A percentile compares a stretch with the other conserved stretches of the same genome.
These are phyloP conservation scores for Rotaria sp. DNA, from an alignment of 2,888 invertebrate species.

Conservation along the genomic window DNA sequence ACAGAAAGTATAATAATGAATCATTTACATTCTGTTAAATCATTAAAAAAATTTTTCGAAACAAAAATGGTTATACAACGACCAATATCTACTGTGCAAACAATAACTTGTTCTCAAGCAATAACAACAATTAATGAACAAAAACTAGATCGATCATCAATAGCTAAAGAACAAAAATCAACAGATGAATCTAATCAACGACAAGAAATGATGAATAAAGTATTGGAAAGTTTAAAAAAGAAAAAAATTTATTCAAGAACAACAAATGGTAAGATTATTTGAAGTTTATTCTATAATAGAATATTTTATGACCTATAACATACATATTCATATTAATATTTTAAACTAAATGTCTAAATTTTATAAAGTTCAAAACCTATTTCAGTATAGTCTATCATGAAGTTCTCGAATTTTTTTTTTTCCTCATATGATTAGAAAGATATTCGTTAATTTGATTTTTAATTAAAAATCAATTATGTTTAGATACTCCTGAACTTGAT, in stretches of 20 bases:
- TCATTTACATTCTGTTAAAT: constrained; percentile 40
- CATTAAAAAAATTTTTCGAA: constrained; percentile 40
- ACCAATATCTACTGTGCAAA: background rate
- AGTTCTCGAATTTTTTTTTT: too few relatives aligned
- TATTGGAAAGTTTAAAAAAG: constrained; percentile 4
- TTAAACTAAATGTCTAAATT: too few relatives aligned
- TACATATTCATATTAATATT: too few relatives aligned
- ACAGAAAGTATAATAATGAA: constrained; percentile 30
- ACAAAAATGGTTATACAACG: background rate
- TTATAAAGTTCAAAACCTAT: too few relatives aligned
- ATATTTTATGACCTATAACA: too few relatives aligned
- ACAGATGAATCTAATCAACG: background rate
- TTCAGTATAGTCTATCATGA: too few relatives aligned
- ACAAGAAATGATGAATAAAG: background rate
- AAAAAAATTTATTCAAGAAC: background rate
- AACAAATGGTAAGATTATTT: background rate
- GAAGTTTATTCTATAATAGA: too few relatives aligned
- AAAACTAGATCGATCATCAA: background rate
- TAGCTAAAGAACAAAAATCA: background rate
- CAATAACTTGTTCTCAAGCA: background rate
- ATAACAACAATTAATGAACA: background rate
- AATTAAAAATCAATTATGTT: background rate
- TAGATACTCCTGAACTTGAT: background rate
- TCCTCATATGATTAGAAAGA: too few relatives aligned
- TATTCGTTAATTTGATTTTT: too few relatives aligned